Percentiles rank a stretch among this genome's conserved stretches.
These are phyloP conservation scores for Agraylea sexmaculata DNA, from an alignment of 1,140 invertebrate species.

Conservation along the genomic window DNA sequence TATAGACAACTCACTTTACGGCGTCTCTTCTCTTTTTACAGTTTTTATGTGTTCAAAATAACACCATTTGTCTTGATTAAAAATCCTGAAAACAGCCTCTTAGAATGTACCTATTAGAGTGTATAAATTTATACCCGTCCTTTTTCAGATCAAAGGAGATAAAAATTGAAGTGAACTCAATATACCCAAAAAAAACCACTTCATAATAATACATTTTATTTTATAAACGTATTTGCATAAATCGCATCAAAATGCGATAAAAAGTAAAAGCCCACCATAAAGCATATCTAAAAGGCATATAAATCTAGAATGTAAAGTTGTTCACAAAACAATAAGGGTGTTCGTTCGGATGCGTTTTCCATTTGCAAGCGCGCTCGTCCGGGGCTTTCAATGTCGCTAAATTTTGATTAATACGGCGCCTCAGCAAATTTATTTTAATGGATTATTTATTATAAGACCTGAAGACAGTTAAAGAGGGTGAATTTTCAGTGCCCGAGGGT, in stretches of 20 bases:
- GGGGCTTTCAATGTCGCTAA: no score
- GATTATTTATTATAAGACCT: slow-evolving; percentile 15
- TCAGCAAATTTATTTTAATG: slow-evolving; percentile 6
- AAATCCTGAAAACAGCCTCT: neutral
- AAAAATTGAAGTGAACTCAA: no score
- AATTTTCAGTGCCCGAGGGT: slow-evolving; percentile 12
- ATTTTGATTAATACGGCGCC: no score
- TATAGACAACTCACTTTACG: no score
- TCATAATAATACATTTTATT: no score
- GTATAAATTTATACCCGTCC: neutral
- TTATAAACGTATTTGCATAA: no score
- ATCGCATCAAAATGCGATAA: neutral
- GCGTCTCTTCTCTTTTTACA: neutral
- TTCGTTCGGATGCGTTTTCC: neutral
- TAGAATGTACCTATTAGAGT: neutral
- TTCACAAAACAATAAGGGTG: no score
- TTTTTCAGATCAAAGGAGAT: neutral
- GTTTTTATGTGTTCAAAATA: neutral
- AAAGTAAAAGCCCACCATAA: slow-evolving; percentile 9
- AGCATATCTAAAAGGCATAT: neutral
- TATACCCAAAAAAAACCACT: no score
- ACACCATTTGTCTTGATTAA: neutral
- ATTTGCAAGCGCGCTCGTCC: neutral
- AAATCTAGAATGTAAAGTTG: neutral
- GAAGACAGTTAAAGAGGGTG: slow-evolving; percentile 7